These are phyloP conservation scores for Erethizon dorsatum DNA, from an alignment of 2,797 vertebrate species.

Conservation along the genomic window DNA sequence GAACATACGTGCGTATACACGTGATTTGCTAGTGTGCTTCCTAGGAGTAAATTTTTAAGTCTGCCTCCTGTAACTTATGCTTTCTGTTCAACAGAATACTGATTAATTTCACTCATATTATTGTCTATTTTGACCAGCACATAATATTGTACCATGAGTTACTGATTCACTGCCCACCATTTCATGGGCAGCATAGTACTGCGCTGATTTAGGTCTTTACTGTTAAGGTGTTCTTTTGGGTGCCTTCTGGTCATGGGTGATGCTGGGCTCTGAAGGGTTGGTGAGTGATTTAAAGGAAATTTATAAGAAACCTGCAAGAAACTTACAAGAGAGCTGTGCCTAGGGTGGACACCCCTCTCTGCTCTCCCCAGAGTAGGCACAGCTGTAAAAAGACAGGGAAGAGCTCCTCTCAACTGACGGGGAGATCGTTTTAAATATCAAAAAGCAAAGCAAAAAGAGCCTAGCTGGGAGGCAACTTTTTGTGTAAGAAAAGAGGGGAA, in stretches of 20 bases:
- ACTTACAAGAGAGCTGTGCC: neutral
- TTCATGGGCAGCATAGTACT: no score
- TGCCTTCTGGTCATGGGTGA: neutral
- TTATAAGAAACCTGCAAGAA: neutral
- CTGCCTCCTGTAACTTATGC: neutral
- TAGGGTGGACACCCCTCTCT: neutral
- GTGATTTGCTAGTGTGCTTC: neutral
- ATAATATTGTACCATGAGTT: neutral
- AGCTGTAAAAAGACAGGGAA: neutral
- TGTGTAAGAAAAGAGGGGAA: neutral
- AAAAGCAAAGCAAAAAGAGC: no score
- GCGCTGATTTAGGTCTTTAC: neutral
- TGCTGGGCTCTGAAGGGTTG: neutral
- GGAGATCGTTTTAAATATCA: neutral
- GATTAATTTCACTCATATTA: neutral
- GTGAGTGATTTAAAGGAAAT: neutral
- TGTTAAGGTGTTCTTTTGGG: neutral
- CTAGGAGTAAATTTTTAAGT: neutral
- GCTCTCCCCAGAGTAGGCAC: neutral
- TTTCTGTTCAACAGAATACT: neutral
- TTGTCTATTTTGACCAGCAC: neutral
- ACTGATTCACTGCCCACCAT: neutral
- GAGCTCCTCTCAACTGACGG: neutral
- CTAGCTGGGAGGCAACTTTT: neutral
- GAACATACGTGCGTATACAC: rapidly evolving